Evolutionary conservation across 2,797 vertebrate species (phyloP), one percentile per base, ranked within the genome.

Genomic region (Lemur catta): DNA sequence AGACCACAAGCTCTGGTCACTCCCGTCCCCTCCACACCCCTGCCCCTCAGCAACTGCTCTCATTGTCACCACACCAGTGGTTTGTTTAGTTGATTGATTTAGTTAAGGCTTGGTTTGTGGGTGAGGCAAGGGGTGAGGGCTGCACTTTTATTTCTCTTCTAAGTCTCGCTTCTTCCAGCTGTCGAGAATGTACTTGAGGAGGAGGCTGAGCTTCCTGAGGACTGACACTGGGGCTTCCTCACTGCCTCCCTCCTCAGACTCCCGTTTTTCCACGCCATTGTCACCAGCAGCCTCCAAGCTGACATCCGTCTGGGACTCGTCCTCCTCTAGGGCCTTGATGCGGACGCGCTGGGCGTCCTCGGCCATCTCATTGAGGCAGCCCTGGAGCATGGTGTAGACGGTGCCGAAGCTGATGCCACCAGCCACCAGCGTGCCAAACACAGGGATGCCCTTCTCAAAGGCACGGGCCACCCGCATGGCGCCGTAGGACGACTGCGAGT

Each of bases 361-460:
- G 0, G 98, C 98, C 89, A 98, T 95, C 84, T 98, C 98, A 0
- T 98, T 94, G 91, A 98, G 96, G 80, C 98, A 98, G 46, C 97
- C 96, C 89, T 98, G 98, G 41, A 98, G 97, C 97, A 98, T 97
- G 75, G 84, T 93, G 91, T 98, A 98, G 76, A 98, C 92, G 0
- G 98, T 97, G 55, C 96, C 95, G 0, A 98, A 98, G 38, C 98
- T 98, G 96, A 98, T 91, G 61, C 97, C 98, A 0, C 98, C 97
- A 0, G 98, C 98, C 80, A 97, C 97, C 78, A 98, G 76, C 2
- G 97, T 97, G 5, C 98, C 98, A 1, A 98, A 89, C 79, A 98
- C 55, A 0, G 98, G 98, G 85, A 98, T 80, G 55, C 96, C 94
- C 67, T 65, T 96, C 94, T 98, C 98, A 22, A 93, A 89, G 90